Evolutionary conservation across 2,888 invertebrate species (phyloP), one percentile per base, ranked within the genome.

Genomic region (Coelinius sp.): DNA sequence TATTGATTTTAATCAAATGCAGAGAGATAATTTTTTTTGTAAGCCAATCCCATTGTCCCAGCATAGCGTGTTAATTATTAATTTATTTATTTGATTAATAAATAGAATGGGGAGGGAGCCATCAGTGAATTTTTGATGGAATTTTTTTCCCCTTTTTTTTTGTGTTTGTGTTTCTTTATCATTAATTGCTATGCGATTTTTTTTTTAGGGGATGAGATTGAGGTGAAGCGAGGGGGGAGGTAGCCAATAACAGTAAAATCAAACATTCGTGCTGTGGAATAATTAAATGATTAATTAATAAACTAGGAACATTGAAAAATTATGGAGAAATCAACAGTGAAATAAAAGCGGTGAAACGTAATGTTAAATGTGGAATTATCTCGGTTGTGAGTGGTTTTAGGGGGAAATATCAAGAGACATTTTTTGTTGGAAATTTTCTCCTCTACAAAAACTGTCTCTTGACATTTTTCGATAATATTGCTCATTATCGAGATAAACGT

Each of bases 21-120:
- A 31, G 12, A 62, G 5, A 31, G 20, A 62, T 17, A 17, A 27
- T 25, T 49, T 22, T 2, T 27, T 66, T 35, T 53, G 27, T 10
- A 82, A 81, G 80, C 83, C 75, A 78, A 71, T 75, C 74, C 75
- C 77, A 79, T 79, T 64, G 65, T 78, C 80, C 79, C 80, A 80
- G 78, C 81, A 77, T 74, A 80, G 67, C 70, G 7, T 52, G 63
- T 70, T 70, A 70, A 53, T 63, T 44, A 24, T 53, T 25, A 12
- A 31, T n/a, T 24, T 25, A 6, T 53, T 53, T 53, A 25, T 25
- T 22, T 12, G 53, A 24, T 53, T 8, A n/a, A 25, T 52, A 12
- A 52, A 24, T 52, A 10, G 20, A 52, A 52, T 2, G 8, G 46
- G 17, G 17, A 49, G 41, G 10, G 10, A n/a, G 12, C 5, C n/a